phyloP scores from a whole-genome alignment of 2,797 vertebrate genomes.

The Pitangus sulphuratus region DNA sequence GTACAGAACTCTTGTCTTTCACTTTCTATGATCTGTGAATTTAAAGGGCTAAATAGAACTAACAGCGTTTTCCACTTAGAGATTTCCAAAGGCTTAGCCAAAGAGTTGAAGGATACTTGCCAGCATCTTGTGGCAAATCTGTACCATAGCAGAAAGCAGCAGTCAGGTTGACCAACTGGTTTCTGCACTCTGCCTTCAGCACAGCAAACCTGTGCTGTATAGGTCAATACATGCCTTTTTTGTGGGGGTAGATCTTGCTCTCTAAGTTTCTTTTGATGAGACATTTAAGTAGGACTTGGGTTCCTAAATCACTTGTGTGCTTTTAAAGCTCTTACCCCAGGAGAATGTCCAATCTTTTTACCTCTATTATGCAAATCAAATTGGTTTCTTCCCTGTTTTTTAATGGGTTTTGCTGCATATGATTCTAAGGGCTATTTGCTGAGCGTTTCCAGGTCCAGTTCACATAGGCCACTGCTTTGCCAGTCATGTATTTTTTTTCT shows the following conservation, averaged over 20 bases:
- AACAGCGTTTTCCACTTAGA: background rate
- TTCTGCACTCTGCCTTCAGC: background rate
- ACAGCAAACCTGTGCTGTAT: background rate
- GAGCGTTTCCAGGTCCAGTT: background rate
- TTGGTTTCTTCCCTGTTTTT: background rate
- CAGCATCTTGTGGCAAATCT: background rate
- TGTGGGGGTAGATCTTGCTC: background rate
- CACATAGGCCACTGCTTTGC: background rate
- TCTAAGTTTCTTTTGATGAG: background rate
- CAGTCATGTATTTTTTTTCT: background rate
- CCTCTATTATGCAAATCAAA: background rate
- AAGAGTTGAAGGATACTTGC: background rate
- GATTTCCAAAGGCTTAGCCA: background rate
- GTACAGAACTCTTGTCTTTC: background rate
- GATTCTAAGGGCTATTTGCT: background rate
- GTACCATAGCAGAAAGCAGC: background rate
- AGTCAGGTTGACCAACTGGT: background rate
- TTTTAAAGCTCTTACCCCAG: background rate
- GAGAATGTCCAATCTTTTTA: background rate
- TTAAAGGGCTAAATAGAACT: background rate
- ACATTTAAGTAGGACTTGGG: background rate
- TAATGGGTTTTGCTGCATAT: background rate
- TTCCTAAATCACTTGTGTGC: background rate
- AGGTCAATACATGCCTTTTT: background rate
- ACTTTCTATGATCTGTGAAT: background rate